Evolutionary conservation across 2,888 invertebrate species (phyloP), one percentile per base, ranked within the genome.

Genomic region (Kuschelorhynchus macadamiae): DNA sequence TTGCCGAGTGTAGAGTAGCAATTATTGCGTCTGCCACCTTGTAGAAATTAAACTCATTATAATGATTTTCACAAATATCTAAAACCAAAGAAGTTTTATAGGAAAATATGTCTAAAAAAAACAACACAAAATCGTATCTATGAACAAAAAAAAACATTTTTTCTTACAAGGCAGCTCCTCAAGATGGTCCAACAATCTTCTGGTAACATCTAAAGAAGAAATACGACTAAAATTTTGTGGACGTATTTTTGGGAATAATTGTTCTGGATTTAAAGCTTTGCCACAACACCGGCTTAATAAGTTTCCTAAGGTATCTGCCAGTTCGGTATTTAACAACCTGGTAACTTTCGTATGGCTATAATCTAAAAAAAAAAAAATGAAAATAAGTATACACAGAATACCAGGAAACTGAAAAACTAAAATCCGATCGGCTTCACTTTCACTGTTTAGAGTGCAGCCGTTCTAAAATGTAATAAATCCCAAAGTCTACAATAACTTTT

Each of bases 231-330:
- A 87, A n/a, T 80, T 80, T 18, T 81, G 80, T 75, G 87, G 77
- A 75, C 87, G 77, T 73, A 86, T 79, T 32, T 85, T 75, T 0
- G 96, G 95, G 83, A 92, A 91, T 78, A 89, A 87, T 78, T 89
- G 90, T 8, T 86, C 82, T n/a, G 92, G 91, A 88, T 98, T 98
- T 57, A 98, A 85, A 2, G 90, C 85, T 67, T 85, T 85, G 14
- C 93, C 92, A 72, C 91, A 90, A 78, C 92, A 93, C 14, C 98
- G 89, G 60, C 89, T 92, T 67, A 95, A 86, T 55, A 98, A 87
- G 87, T 98, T 98, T 18, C 97, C 98, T 14, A 97, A 83, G 0
- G 94, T 95, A 82, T 97, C 94, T 1, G 96, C 97, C 63, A 98
- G 85, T 81, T 98, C 97, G 0, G 93, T 87, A 85, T 98, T 98